phyloP scores from a whole-genome alignment of 2,888 invertebrate genomes.

The Xanthorhoe spadicearia region DNA sequence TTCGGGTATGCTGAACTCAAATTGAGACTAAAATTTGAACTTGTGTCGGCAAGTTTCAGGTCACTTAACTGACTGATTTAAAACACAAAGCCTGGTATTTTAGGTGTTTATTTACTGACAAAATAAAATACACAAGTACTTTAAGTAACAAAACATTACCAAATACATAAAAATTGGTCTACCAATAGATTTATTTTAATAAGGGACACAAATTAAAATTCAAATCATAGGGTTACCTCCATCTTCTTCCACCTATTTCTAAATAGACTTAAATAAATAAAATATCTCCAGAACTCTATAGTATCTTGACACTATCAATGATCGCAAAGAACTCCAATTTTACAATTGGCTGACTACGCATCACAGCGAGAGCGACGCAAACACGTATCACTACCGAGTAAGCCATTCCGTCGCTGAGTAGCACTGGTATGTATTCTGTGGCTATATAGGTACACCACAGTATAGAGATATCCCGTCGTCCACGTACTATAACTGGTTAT shows the following conservation, averaged over 20 bases:
- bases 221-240: too few species aligned
- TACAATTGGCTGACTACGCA: slow-evolving; percentile 12
- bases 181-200: too few species aligned
- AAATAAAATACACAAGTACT: too few species aligned
- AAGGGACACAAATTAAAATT: too few species aligned
- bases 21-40: not conserved
- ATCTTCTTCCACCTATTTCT: too few species aligned
- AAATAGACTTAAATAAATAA: not conserved
- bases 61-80: too few species aligned
- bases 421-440: not conserved
- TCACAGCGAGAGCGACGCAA: slow-evolving; percentile 5
- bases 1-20: not conserved
- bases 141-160: too few species aligned
- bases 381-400: slow-evolving; percentile 17
- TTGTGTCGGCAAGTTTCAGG: not conserved
- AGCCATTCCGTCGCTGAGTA: slow-evolving; percentile 6
- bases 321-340: slow-evolving; percentile 9
- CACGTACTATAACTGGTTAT: too few species aligned
- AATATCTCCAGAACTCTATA: not conserved
- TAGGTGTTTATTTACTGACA: too few species aligned
- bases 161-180: too few species aligned
- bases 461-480: not conserved
- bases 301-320: not conserved
- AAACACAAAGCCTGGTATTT: too few species aligned
- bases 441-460: not conserved